Percentiles rank a stretch among this genome's conserved stretches.
phyloP scores from a whole-genome alignment of 92 coral and sea anemone genomes.

The Micromussa lordhowensis region DNA sequence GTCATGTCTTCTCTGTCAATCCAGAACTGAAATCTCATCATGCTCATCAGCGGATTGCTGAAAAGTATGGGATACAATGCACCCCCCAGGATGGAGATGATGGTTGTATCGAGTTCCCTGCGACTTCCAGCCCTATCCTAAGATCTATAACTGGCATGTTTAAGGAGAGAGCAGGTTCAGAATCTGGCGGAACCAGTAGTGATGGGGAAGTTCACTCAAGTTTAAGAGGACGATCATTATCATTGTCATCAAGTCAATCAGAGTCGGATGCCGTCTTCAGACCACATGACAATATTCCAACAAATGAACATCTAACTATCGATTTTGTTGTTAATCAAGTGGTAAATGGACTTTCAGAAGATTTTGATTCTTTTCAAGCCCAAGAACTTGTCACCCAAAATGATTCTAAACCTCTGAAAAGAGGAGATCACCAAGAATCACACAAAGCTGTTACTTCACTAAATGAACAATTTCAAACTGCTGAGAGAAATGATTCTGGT shows the following conservation, averaged over 20 bases:
- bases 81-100: constrained; percentile 37
- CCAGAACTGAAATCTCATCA: constrained; percentile 79
- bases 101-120: constrained; percentile 88
- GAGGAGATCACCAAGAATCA: background rate
- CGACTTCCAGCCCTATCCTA: constrained; percentile 77
- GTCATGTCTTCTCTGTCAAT: constrained; percentile 93
- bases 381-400: background rate
- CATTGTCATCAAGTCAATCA: constrained; percentile 49
- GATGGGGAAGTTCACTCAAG: constrained; percentile 28
- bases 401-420: background rate
- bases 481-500: constrained; percentile 70
- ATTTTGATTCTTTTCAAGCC: background rate
- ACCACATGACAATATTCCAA: background rate
- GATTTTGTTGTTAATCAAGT: constrained; percentile 5
- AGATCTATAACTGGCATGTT: constrained; percentile 76
- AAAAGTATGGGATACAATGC: constrained; percentile 79
- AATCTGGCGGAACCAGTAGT: constrained; percentile 42
- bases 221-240: constrained; percentile 24
- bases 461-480: constrained; percentile 1
- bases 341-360: constrained; percentile 6
- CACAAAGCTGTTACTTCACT: background rate
- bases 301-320: constrained; percentile 11
- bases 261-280: constrained; percentile 18
- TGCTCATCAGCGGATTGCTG: constrained; percentile 67
- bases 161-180: constrained; percentile 62